Percentiles rank a stretch among this genome's conserved stretches.
phyloP scores from a whole-genome alignment of 2,113 vertebrate species.

The Menura novaehollandiae region DNA sequence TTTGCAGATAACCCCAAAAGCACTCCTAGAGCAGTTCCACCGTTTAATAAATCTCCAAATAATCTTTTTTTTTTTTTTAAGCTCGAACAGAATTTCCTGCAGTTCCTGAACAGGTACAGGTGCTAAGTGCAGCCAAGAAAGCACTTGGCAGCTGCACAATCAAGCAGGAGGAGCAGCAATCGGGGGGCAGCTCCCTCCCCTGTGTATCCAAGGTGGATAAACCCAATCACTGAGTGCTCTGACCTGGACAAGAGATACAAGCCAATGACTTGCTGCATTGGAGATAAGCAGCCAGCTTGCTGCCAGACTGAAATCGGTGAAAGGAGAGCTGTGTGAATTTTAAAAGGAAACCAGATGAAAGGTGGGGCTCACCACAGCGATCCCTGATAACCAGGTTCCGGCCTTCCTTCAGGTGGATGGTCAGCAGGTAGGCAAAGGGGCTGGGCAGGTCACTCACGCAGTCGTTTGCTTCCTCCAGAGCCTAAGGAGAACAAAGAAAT shows the following conservation, averaged over 20 bases:
- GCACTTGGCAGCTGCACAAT: neutral
- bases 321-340: neutral
- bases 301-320: neutral
- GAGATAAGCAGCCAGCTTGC: neutral
- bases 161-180: neutral
- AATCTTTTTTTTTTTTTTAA: neutral
- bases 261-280: neutral
- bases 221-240: neutral
- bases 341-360: neutral
- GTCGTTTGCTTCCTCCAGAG: slow-evolving; percentile 52
- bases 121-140: neutral
- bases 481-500: slow-evolving; percentile 42
- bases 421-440: slow-evolving; percentile 84
- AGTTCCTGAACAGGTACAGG: neutral
- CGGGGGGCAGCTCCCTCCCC: neutral
- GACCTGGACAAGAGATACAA: neutral
- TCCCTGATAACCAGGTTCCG: slow-evolving; percentile 86
- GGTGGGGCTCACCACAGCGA: slow-evolving; percentile 81
- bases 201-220: neutral
- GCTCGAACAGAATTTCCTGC: neutral
- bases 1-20: neutral
- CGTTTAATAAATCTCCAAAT: neutral
- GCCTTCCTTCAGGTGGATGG: slow-evolving; percentile 87
- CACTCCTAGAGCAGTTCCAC: neutral
- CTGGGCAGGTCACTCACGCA: slow-evolving; percentile 60